Evolutionary conservation across 2,797 vertebrate genomes (phyloP), one percentile per base, ranked within the genome.

Genomic region (Mallotus villosus): DNA sequence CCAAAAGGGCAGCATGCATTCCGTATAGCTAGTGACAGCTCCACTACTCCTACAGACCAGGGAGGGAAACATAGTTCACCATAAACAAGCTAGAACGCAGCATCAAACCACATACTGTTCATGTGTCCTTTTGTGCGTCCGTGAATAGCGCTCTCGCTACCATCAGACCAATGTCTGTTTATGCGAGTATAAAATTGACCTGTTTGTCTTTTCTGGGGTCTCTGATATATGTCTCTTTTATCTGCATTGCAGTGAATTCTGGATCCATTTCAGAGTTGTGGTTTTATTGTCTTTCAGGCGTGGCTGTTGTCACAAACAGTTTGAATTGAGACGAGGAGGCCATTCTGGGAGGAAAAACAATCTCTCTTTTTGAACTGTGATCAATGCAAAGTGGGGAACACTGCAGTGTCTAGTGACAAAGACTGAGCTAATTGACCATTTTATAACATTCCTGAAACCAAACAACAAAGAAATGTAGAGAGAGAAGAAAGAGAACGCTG

Each of bases 361-460:
- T 3, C 6, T 59, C 24, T 65, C 55, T 53, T 70, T 59, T 11
- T 73, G 58, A 62, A 68, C 67, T 65, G 49, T 74, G 72, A 82
- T 77, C 74, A 77, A 68, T 65, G 67, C 22, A 57, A 71, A 70
- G 68, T 72, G 75, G 74, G 67, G 46, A 71, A 25, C 21, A 51
- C 46, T 32, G 19, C 12, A 72, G 49, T 46, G 37, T 24, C 60
- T 25, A 34, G 5, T 55, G 53, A 55, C 16, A 55, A 17, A 55
- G 17, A 5, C 53, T 55, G 1, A 55, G n/a, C 53, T 41, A 55
- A 55, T 55, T 21, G 6, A 55, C 53, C n/a, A 55, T 62, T 62
- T 62, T 17, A 29, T 29, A 62, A 27, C 22, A 58, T 58, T 17
- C 2, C 11, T 62, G 2, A 14, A 11, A 62, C 24, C 12, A 19